A percentile compares a stretch with the other conserved stretches of the same genome.
phyloP scores from a whole-genome alignment of 2,888 invertebrate species.

The Erynnis tages region DNA sequence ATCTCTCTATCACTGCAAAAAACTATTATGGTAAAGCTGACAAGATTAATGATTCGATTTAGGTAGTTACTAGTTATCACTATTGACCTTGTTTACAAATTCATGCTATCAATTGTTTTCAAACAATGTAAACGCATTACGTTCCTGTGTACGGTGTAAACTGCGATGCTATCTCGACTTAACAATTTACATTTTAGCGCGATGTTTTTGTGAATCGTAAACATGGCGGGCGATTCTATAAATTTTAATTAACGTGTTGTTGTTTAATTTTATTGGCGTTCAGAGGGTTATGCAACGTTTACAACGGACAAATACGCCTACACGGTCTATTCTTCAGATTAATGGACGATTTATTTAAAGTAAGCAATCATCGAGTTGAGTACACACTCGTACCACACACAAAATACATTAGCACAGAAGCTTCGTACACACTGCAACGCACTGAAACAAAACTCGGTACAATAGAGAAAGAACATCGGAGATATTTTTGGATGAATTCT shows the following conservation, averaged over 20 bases:
- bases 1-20: slow-evolving; percentile 29
- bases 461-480: too few relatives aligned
- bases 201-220: slow-evolving; percentile 18
- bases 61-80: too few relatives aligned
- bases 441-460: too few relatives aligned
- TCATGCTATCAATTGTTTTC: slow-evolving; percentile 55
- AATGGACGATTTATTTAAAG: slow-evolving; percentile 28
- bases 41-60: slow-evolving; percentile 37
- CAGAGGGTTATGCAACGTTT: slow-evolving; percentile 42
- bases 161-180: slow-evolving; percentile 15
- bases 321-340: slow-evolving; percentile 30
- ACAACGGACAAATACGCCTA: slow-evolving; percentile 26
- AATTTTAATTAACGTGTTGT: slow-evolving; percentile 27
- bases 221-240: slow-evolving; percentile 9
- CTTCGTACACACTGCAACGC: too few relatives aligned
- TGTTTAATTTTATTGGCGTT: slow-evolving; percentile 44
- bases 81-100: slow-evolving; percentile 44
- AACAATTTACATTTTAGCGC: slow-evolving; percentile 30
- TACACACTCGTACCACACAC: slow-evolving; percentile 22
- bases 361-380: slow-evolving; percentile 13
- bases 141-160: slow-evolving; percentile 10
- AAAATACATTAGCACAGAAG: too few relatives aligned
- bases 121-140: slow-evolving; percentile 30
- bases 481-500: too few relatives aligned
- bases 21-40: slow-evolving; percentile 34